These are phyloP conservation scores for Diabrotica undecimpunctata DNA, from an alignment of 1,140 invertebrate genomes.

Conservation along the genomic window DNA sequence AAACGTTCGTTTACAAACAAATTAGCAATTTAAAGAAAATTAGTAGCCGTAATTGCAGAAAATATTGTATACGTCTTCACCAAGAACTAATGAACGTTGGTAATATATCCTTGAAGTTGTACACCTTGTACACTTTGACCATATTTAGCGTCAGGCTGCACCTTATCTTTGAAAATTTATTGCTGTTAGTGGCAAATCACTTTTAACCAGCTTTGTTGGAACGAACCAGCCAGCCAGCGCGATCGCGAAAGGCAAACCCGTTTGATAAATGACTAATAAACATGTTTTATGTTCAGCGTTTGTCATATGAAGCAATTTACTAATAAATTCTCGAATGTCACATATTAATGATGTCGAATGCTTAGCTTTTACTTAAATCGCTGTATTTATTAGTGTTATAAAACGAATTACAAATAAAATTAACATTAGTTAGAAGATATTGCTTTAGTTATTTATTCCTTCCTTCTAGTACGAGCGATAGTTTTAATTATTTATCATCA, in stretches of 20 bases:
- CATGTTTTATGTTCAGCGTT: slow-evolving; percentile 23
- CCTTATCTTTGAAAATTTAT: slow-evolving; percentile 27
- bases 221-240: background rate
- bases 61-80: too few species aligned
- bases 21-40: too few species aligned
- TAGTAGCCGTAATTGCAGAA: too few species aligned
- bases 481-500: too few species aligned
- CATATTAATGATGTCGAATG: slow-evolving; percentile 20
- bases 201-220: slow-evolving; percentile 27
- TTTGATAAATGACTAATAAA: slow-evolving; percentile 31
- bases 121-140: slow-evolving; percentile 9
- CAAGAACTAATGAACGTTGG: too few species aligned
- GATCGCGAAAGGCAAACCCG: slow-evolving; percentile 14
- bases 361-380: slow-evolving; percentile 12
- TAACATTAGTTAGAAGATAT: slow-evolving; percentile 12
- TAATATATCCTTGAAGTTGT: background rate
- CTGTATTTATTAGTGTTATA: slow-evolving; percentile 15
- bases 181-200: slow-evolving; percentile 30
- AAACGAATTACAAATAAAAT: slow-evolving; percentile 14
- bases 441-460: background rate
- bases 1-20: too few species aligned
- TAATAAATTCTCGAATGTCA: slow-evolving; percentile 20
- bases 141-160: slow-evolving; percentile 16
- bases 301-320: slow-evolving; percentile 17
- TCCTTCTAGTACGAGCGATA: too few species aligned